Evolutionary conservation across 2,888 invertebrate genomes (phyloP), one percentile per base, ranked within the genome.

Genomic region (Linnaemya vulpina): DNA sequence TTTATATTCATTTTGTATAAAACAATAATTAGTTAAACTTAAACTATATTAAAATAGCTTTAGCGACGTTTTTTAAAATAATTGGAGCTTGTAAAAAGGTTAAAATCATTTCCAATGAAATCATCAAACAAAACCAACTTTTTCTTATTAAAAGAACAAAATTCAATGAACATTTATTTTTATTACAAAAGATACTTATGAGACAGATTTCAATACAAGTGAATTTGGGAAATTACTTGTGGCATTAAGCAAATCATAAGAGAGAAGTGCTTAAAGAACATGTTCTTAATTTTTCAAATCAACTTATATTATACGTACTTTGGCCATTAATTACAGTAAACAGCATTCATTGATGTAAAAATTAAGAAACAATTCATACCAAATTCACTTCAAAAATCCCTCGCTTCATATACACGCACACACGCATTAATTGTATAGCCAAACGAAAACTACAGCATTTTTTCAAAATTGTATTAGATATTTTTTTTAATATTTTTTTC

Each of bases 151-250:
- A 43, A 73, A 46, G 40, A 79, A 73, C 38, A 70, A 70, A 43
- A 70, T 63, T 79, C 60, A 68, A 83, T 58, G 65, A 73, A 78
- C 78, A 83, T 83, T 76, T 86, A 84, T 76, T 76, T 80, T 75
- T 73, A 84, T 90, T 90, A 90, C 91, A 90, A 91, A 91, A 90
- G 90, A 90, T 90, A 90, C 90, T 90, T 90, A 90, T 90, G 91
- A 90, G 90, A 90, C 91, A 90, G 91, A 91, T 90, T 90, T 90
- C 90, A 91, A 91, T 90, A 87, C 90, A 90, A 90, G 91, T 89
- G 88, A 88, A 88, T 88, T 91, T 90, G 91, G 90, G 90, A 91
- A 90, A 90, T 89, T 89, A 91, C 90, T 90, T 90, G 90, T 90
- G 91, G 74, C 81, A 84, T 75, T n/a, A 75, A 68, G 55, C 20